These are phyloP conservation scores for Ptychadena robeensis DNA, from an alignment of 2,797 vertebrate genomes.

Conservation along the genomic window DNA sequence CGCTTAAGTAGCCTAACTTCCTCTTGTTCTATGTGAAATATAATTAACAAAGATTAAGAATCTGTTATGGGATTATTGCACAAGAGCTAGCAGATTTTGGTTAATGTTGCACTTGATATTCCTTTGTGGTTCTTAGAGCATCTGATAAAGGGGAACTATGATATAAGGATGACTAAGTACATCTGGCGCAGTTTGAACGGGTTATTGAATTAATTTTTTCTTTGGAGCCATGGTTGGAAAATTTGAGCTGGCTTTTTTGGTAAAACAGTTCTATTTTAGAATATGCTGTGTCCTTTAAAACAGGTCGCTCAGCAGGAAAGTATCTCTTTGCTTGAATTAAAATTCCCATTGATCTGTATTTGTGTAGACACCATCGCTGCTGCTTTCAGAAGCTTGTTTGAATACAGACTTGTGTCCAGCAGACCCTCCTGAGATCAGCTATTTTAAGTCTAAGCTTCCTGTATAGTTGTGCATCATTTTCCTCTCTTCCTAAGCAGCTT, in stretches of 20 bases:
- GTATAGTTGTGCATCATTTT: constrained; percentile 52
- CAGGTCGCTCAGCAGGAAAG: not conserved
- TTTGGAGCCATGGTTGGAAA: not conserved
- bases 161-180: too few species aligned
- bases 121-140: too few species aligned
- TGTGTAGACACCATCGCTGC: constrained; percentile 5
- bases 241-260: not conserved
- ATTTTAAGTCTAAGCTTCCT: constrained; percentile 46
- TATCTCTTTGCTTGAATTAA: not conserved
- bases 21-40: not conserved
- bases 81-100: too few species aligned
- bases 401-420: not conserved
- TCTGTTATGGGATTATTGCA: too few species aligned
- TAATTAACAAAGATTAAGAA: too few species aligned
- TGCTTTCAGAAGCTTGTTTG: not conserved
- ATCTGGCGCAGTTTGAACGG: not conserved
- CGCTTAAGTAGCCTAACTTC: not conserved
- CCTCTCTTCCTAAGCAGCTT: constrained; percentile 38
- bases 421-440: constrained; percentile 14
- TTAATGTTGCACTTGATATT: too few species aligned
- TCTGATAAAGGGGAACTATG: too few species aligned
- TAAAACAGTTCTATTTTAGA: constrained; percentile 20
- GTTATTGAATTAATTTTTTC: constrained; percentile 7
- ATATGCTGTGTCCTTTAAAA: constrained; percentile 8
- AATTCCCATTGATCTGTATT: constrained; percentile 1